Evolutionary conservation across 2,113 vertebrate species (phyloP).

Genomic region (Paraplagusia blochii): DNA sequence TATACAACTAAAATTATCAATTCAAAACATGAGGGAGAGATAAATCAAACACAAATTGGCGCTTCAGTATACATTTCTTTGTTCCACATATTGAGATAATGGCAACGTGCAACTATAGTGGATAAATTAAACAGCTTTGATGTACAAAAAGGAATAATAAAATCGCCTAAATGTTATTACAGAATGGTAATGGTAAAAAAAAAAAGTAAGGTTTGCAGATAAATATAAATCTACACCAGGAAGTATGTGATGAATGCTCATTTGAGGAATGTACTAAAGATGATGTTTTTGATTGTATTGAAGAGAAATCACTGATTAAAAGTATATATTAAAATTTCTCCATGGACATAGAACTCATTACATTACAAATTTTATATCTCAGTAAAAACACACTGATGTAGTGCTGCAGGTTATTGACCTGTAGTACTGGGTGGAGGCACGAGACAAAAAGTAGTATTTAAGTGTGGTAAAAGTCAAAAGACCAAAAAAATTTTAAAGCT

Average conservation of each 20-base stretch:
- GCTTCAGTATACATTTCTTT: neutral
- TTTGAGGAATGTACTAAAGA: constrained; percentile 6
- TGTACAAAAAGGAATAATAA: neutral
- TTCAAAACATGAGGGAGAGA: neutral
- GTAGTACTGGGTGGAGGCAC: constrained; percentile 31
- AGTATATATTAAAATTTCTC: constrained; percentile 1
- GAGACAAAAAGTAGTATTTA: neutral
- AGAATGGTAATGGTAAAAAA: constrained; percentile 34
- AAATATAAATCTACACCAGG: constrained; percentile 7
- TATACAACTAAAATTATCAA: neutral
- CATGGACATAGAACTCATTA: constrained; percentile 1
- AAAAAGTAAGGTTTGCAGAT: neutral
- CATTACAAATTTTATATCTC: neutral
- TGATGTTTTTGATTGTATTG: neutral
- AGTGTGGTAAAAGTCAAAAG: neutral
- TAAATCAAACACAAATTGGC: neutral
- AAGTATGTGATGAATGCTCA: neutral
- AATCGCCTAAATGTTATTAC: neutral
- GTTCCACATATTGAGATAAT: neutral
- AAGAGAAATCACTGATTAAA: neutral
- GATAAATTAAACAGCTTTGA: neutral
- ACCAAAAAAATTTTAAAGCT: no score
- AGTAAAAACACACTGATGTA: constrained; percentile 27
- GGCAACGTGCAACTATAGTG: neutral
- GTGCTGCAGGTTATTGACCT: constrained; percentile 29